phyloP scores from a whole-genome alignment of 2,888 invertebrate genomes.

The Drosophila leonis region DNA sequence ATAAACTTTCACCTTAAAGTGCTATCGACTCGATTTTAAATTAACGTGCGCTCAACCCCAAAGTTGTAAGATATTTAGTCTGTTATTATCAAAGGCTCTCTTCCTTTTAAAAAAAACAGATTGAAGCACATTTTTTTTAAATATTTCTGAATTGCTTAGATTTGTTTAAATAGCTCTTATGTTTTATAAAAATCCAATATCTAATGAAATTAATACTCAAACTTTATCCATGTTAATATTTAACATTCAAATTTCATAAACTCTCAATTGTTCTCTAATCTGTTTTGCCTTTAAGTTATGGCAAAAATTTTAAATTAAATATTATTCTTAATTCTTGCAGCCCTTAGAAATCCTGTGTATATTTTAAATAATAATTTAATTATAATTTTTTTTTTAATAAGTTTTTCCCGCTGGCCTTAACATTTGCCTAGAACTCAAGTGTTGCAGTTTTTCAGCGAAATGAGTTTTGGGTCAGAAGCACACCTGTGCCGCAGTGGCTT shows the following conservation, averaged over 20 bases:
- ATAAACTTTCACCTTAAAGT: constrained; percentile 30
- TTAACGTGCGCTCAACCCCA: no score
- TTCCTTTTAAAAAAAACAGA: no score
- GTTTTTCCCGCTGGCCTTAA: neutral
- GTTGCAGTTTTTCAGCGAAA: constrained; percentile 15
- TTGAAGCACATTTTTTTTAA: no score
- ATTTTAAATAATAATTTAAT: neutral
- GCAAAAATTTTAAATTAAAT: neutral
- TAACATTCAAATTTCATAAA: neutral
- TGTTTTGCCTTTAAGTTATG: neutral
- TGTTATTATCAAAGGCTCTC: no score
- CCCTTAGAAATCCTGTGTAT: neutral
- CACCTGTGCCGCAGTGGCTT: constrained; percentile 28
- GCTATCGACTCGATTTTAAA: neutral
- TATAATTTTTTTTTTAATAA: neutral
- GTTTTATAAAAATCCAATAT: neutral
- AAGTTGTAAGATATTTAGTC: no score
- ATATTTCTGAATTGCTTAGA: no score
- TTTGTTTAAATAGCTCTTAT: no score
- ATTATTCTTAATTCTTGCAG: neutral
- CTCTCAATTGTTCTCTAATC: neutral
- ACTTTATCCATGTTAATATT: constrained; percentile 22
- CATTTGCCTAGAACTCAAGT: constrained; percentile 6
- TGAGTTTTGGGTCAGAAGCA: constrained; percentile 1
- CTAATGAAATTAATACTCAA: neutral